Evolutionary conservation across 2,113 vertebrate genomes (phyloP), one percentile per base, ranked within the genome.

Genomic region (Erythrocebus patas): DNA sequence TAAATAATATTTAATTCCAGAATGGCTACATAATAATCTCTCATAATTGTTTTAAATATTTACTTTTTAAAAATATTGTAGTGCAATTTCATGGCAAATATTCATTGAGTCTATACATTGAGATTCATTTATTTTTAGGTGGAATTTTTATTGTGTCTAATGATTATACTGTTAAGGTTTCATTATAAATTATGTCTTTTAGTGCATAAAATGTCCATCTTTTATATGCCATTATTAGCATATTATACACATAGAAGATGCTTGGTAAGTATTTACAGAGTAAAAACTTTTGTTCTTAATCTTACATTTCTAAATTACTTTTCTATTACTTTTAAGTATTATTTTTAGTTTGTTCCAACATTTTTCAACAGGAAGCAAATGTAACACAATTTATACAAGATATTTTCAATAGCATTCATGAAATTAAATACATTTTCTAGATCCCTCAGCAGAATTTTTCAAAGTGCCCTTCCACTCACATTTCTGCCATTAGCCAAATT

Each of bases 221-320:
- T 88, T 73, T 43, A 38, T 79, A 48, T 81, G 55, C 40, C 30
- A 64, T 72, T 85, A 80, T 93, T 72, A 88, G 45, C 66, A 80
- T 79, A 80, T 55, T 78, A 75, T 22, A 73, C 25, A 45, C 2
- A 79, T 17, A 93, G 22, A 93, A 91, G 10, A 48, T 78, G n/a
- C n/a, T 86, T 48, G 93, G 50, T 76, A 94, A 48, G 66, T 68
- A 89, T 78, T 88, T 82, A 89, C 3, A 87, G 2, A 90, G 12
- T 87, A 1, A 94, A 90, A 96, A 93, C 38, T 89, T 92, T 66
- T 40, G 43, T 64, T 89, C 52, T 38, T 68, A 80, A 89, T 59
- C 27, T 80, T 96, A 75, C 12, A 70, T 61, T 89, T 92, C 61
- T 30, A 18, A 59, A 52, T 89, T 43, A 45, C n/a, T 95, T 85